Conservation (phyloP, 2,113 vertebrate genomes). For the Glaucomys volans region DNA sequence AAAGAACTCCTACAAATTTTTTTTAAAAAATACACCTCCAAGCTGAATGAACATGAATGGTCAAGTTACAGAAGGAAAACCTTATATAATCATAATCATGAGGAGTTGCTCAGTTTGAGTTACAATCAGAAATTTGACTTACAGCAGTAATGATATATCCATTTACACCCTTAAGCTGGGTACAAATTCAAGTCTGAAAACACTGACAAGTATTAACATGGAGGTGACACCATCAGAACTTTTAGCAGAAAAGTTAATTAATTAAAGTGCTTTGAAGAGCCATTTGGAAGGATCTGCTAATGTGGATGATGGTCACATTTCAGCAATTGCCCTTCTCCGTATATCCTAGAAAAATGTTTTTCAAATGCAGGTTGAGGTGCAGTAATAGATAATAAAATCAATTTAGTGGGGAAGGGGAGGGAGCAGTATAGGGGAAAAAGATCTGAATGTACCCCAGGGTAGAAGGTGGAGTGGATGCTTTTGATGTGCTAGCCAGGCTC, state of each 20-base stretch:
- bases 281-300: neutral
- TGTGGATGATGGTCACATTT: neutral
- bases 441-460: neutral
- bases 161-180: neutral
- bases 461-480: neutral
- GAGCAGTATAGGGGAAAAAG: too few species aligned
- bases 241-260: neutral
- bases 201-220: neutral
- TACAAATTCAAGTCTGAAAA: neutral
- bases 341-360: neutral
- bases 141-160: neutral
- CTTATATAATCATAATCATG: neutral
- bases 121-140: neutral
- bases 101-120: neutral
- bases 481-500: neutral
- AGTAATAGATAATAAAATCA: constrained; percentile 2
- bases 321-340: neutral
- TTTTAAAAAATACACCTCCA: neutral
- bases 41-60: neutral
- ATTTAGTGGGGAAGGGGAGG: neutral
- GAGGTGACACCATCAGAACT: neutral
- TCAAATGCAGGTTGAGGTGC: neutral
- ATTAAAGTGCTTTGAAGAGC: neutral
- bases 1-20: constrained; percentile 11
- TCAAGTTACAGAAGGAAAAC: neutral